A percentile compares a stretch with the other conserved stretches of the same genome.
These are phyloP conservation scores for Meteorus colon DNA, from an alignment of 2,888 invertebrate genomes.

Conservation along the genomic window DNA sequence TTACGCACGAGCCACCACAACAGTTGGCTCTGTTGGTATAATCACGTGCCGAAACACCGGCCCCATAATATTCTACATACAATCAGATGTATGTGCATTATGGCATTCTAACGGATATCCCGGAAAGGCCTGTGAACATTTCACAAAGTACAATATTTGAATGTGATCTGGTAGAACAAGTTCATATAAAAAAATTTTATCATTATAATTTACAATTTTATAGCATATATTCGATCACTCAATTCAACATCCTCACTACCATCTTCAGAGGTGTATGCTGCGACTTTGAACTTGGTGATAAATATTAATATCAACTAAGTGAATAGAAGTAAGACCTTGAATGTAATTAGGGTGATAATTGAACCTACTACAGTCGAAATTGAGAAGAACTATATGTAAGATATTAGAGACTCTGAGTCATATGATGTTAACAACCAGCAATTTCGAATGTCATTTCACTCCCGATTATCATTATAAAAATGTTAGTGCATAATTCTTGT, in stretches of 20 bases:
- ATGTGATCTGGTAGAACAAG: too few species aligned
- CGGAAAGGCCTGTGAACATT: not conserved
- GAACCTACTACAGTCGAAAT: not conserved
- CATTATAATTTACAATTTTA: too few species aligned
- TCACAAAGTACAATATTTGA: not conserved
- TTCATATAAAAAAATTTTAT: too few species aligned
- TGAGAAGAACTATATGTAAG: not conserved
- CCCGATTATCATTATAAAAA: not conserved
- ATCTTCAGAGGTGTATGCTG: not conserved
- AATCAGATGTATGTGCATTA: not conserved
- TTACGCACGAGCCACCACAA: conserved; percentile 44
- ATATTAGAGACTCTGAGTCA: not conserved
- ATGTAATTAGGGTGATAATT: not conserved
- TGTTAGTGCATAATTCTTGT: not conserved
- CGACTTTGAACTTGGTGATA: not conserved
- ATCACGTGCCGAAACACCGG: conserved; percentile 43
- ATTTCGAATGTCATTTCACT: not conserved
- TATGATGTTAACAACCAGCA: not conserved
- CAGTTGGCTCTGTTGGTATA: conserved; percentile 40
- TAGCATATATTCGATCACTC: too few species aligned
- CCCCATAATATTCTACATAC: conserved; percentile 17
- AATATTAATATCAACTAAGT: not conserved
- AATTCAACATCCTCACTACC: not conserved
- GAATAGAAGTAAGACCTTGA: not conserved
- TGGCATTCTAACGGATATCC: conserved; percentile 28